Base-by-base conservation (phyloP, 2,113 vertebrate genomes). In the Eurystomus gularis region DNA sequence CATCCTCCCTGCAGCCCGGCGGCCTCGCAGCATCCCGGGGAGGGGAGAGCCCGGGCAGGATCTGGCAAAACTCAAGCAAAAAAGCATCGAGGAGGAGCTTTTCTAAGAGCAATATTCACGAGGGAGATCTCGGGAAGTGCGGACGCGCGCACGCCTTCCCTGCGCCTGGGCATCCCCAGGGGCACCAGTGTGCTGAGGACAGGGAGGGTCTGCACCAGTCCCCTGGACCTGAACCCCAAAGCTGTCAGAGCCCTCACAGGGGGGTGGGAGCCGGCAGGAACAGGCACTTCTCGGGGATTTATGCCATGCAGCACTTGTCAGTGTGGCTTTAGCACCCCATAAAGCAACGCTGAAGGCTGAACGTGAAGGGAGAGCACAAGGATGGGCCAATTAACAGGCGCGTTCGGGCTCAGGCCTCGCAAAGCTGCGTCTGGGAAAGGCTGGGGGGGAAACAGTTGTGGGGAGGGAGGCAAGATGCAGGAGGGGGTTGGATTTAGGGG, bases 181-280 rank as follows among this genome's bases (percentile, higher is more conserved):
- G n/a, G 49, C 49, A 19, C 8, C 28, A 3, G 26, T 2, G 39
- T 1, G 20, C 39, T 8, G 1, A 3, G 42, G 58, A 23, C 5
- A 7, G 21, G 35, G 6, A 3, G 33, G 17, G 5, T 6, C 48
- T 15, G n/a, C 33, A 4, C 35, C 0, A 17, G 10, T 8, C 14
- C 52, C 66, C 18, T 4, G 37, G 61, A 8, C 14, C 10, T 0
- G 9, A 24, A 54, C 42, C 60, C 33, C 57, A 23, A 21, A 42
- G 64, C n/a, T 3, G 4, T 11, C 9, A 21, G 39, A 37, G 40
- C 13, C 49, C 39, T 20, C 0, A 10, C 0, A 3, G 61, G 84
- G 15, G 42, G 12, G 3, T 23, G 28, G 4, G 35, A 42, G 21
- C 2, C 35, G 46, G 6, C 33, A 3, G 7, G 49, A 57, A 4